phyloP scores from a whole-genome alignment of 2,797 vertebrate genomes.

The Graptemys geographica region DNA sequence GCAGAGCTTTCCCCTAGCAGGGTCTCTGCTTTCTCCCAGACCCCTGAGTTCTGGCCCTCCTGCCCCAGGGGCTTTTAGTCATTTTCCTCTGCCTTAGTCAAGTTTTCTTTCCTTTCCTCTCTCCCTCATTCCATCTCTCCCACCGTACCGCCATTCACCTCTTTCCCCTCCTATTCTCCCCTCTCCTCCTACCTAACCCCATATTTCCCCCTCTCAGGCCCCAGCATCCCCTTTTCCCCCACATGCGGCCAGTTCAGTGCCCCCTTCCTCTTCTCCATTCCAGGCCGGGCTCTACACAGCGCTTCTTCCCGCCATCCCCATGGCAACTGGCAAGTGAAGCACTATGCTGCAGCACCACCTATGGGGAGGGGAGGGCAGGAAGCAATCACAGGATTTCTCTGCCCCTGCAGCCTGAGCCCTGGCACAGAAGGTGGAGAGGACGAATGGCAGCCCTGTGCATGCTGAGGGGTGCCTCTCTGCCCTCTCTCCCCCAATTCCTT shows the following conservation, averaged over 20 bases:
- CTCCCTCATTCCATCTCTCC: not conserved
- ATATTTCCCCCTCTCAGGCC: not conserved
- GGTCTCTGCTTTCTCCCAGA: not conserved
- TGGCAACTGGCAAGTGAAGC: not conserved
- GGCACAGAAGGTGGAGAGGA: not conserved
- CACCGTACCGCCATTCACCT: not conserved
- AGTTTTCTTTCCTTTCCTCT: fast-evolving
- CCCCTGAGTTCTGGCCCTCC: not conserved
- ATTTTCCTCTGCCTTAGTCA: fast-evolving
- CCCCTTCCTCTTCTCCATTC: not conserved
- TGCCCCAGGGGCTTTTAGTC: not conserved
- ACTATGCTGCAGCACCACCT: not conserved
- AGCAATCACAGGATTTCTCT: not conserved
- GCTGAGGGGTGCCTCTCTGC: not conserved
- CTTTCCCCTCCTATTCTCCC: not conserved
- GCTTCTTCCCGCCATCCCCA: not conserved
- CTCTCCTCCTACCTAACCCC: not conserved
- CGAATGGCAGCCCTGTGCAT: not conserved
- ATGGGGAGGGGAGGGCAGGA: not conserved
- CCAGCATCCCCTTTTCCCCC: not conserved
- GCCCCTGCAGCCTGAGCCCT: not conserved
- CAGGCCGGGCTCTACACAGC: not conserved
- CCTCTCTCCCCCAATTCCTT: not conserved
- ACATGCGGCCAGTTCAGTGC: not conserved
- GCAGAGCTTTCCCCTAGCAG: fast-evolving